These are phyloP conservation scores for Coenonympha arcania DNA, from an alignment of 2,888 invertebrate species.

Conservation along the genomic window DNA sequence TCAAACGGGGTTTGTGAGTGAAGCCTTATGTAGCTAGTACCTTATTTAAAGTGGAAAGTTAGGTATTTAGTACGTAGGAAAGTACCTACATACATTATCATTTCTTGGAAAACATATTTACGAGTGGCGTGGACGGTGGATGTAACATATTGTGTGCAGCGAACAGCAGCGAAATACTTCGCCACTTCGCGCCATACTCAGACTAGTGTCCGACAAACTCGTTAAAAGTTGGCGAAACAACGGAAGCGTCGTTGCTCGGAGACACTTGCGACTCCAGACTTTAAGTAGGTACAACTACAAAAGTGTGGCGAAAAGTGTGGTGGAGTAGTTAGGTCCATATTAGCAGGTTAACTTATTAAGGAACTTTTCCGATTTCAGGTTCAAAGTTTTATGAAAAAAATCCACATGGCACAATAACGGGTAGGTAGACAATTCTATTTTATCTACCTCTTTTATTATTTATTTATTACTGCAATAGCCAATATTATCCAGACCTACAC, in stretches of 20 bases:
- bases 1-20: too few species aligned
- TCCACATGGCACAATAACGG: too few species aligned
- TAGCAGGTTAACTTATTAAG: neutral
- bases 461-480: too few species aligned
- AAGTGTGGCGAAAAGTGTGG: constrained; percentile 66
- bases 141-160: constrained; percentile 50
- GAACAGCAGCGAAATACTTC: constrained; percentile 42
- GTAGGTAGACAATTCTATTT: too few species aligned
- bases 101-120: constrained; percentile 32
- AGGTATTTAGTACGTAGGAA: neutral
- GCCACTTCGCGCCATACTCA: constrained; percentile 42
- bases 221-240: constrained; percentile 72
- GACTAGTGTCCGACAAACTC: constrained; percentile 69
- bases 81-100: constrained; percentile 30
- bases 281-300: constrained; percentile 65
- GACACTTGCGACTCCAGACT: constrained; percentile 66
- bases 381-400: too few species aligned
- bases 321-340: neutral
- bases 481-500: too few species aligned
- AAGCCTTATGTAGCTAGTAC: too few species aligned
- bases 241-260: constrained; percentile 58
- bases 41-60: too few species aligned
- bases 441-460: too few species aligned
- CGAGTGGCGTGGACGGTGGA: constrained; percentile 34
- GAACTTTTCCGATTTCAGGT: neutral